Base-by-base conservation (phyloP, 2,113 vertebrate genomes). In the Pachypanchax playfairii region DNA sequence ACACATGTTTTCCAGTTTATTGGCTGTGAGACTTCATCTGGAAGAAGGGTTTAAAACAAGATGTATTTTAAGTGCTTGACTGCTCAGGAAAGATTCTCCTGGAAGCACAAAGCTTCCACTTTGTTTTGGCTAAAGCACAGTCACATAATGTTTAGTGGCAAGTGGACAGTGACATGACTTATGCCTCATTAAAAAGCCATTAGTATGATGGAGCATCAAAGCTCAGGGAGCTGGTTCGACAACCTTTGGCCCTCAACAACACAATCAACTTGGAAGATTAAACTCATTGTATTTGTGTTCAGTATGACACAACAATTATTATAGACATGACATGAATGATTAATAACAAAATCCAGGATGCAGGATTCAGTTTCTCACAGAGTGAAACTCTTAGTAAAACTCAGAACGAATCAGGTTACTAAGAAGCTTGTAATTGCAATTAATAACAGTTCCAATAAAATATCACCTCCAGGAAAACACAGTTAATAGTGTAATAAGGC, bases 161-260 rank as follows among this genome's bases (percentile, higher is more conserved):
- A n/a, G 38, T 14, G 36, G 24, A 71, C n/a, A 17, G 15, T 22
- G 36, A 50, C n/a, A 55, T 65, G 73, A 77, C 69, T 68, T 66
- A 52, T n/a, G 52, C 25, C 65, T 85, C 75, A 77, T 86, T 79
- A 82, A 67, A 78, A 74, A 64, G 54, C 65, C 51, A 68, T 83
- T 81, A 75, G 53, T 47, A 49, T 39, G 24, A 58, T 10, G 22
- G 56, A 57, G 71, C 61, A 78, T 73, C 68, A 71, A 55, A 65
- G 71, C 46, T 28, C 12, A 20, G 52, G 43, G 55, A 26, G 1
- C 17, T 39, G 68, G 74, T 42, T 41, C 1, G 7, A 11, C 39
- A n/a, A 72, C 61, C 54, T 65, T 65, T 44, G 20, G 57, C 55
- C 51, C 44, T 18, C 15, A 44, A 29, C 56, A 20, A 56, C 6